Conservation (phyloP, 2,797 vertebrate species). For the Peromyscus nudipes region DNA sequence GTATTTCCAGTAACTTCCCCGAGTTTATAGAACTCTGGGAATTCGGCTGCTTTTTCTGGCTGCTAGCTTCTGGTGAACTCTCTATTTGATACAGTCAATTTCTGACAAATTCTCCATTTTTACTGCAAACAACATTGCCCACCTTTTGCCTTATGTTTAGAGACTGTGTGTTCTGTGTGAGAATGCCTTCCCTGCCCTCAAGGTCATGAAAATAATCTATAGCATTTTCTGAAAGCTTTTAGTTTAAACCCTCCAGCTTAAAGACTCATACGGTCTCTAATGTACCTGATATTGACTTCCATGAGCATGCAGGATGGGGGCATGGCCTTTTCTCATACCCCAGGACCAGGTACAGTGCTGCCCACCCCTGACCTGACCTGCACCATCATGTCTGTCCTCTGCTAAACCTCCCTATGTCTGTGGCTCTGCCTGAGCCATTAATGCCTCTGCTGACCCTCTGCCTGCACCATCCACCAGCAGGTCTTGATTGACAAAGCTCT, state of each 20-base stretch:
- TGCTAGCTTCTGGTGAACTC: neutral
- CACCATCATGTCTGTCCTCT: neutral
- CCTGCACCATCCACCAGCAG: neutral
- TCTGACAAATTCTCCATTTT: neutral
- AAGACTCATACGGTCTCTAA: conserved; percentile 14
- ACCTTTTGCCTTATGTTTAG: conserved; percentile 16
- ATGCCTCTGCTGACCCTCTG: neutral
- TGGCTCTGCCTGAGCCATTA: neutral
- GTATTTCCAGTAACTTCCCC: neutral
- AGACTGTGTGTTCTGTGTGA: neutral
- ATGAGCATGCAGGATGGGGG: neutral
- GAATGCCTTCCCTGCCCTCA: neutral
- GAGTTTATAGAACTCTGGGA: neutral
- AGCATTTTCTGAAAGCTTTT: conserved; percentile 48
- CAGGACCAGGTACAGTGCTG: neutral
- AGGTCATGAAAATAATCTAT: conserved; percentile 49
- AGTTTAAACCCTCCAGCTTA: conserved; percentile 44
- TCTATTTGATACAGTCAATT: neutral
- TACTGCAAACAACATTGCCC: neutral
- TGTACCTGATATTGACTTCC: conserved; percentile 13
- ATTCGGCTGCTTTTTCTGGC: neutral
- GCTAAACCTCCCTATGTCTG: neutral
- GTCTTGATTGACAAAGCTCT: neutral
- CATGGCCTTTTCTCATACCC: neutral
- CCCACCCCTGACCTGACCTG: neutral